These are phyloP conservation scores for Eurypyga helias DNA, from an alignment of 2,113 vertebrate species.

Conservation along the genomic window DNA sequence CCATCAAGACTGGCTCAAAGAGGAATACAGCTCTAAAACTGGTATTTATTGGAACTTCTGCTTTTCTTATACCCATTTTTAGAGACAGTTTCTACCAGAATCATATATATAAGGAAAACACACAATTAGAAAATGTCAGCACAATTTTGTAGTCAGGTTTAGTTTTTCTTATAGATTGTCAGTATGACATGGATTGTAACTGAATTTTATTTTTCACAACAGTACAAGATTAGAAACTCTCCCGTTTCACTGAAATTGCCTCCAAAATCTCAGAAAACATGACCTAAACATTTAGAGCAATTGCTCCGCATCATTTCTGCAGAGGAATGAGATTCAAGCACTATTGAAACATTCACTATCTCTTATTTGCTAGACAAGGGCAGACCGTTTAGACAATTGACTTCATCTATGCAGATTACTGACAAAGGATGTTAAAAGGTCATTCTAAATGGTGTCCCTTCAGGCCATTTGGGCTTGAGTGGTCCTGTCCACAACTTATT, in stretches of 20 bases:
- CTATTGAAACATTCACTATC: not conserved
- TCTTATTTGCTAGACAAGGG: not conserved
- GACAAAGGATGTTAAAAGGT: conserved; percentile 56
- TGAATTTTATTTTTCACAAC: not conserved
- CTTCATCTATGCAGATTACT: conserved; percentile 20
- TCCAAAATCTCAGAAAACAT: not conserved
- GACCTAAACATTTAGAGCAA: not conserved
- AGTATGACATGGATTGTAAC: not conserved
- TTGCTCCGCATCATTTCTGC: not conserved
- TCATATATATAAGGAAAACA: not conserved
- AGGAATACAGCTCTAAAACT: not conserved
- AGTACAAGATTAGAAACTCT: not conserved
- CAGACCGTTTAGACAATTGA: not conserved
- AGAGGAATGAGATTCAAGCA: not conserved
- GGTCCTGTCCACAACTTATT: conserved; percentile 56
- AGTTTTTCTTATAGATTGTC: not conserved
- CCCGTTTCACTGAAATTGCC: not conserved
- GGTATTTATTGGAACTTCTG: not conserved
- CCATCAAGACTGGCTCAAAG: not conserved
- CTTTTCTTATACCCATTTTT: not conserved
- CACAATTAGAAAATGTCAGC: not conserved
- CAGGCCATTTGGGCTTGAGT: conserved; percentile 30
- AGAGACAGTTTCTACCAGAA: not conserved
- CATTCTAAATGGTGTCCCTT: conserved; percentile 42
- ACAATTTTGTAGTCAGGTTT: not conserved